Conservation (phyloP, 1,140 invertebrate species). For the Pemphigus obesinymphae region DNA sequence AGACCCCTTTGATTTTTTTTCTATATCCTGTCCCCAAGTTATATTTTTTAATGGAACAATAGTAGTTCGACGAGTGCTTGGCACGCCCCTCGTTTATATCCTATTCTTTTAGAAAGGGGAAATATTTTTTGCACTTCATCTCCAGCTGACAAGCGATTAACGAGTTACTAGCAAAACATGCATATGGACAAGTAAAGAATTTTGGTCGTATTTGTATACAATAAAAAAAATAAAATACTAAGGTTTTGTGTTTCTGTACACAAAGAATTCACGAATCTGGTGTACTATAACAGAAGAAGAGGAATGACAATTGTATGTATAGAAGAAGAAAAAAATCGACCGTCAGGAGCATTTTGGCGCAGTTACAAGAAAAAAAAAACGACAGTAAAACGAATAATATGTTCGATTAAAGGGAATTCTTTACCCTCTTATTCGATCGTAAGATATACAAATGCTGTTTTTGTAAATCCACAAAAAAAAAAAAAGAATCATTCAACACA, state of each 20-base stretch:
- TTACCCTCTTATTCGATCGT: no score
- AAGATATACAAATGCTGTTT: not conserved
- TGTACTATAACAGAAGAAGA: not conserved
- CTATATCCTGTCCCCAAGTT: not conserved
- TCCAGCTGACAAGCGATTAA: slow-evolving; percentile 36
- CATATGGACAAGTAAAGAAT: not conserved
- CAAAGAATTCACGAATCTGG: not conserved
- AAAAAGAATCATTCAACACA: not conserved
- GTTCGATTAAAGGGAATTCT: slow-evolving; percentile 4
- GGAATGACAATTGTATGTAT: not conserved
- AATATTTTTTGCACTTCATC: slow-evolving; percentile 32
- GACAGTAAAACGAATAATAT: slow-evolving; percentile 1
- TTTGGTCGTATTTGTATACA: not conserved
- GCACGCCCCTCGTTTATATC: slow-evolving; percentile 33
- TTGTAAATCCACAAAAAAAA: not conserved
- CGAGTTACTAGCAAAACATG: slow-evolving; percentile 27
- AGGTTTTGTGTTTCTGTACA: not conserved
- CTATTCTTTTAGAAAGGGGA: slow-evolving; percentile 33
- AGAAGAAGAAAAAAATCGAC: slow-evolving; percentile 19
- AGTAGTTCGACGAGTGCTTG: slow-evolving; percentile 7
- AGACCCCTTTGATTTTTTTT: slow-evolving; percentile 16
- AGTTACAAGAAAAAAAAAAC: not conserved
- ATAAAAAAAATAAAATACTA: slow-evolving; percentile 10
- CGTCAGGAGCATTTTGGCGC: not conserved
- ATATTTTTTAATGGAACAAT: slow-evolving; percentile 23